phyloP scores from a whole-genome alignment of 2,888 invertebrate genomes.

The Abscondita cerata region DNA sequence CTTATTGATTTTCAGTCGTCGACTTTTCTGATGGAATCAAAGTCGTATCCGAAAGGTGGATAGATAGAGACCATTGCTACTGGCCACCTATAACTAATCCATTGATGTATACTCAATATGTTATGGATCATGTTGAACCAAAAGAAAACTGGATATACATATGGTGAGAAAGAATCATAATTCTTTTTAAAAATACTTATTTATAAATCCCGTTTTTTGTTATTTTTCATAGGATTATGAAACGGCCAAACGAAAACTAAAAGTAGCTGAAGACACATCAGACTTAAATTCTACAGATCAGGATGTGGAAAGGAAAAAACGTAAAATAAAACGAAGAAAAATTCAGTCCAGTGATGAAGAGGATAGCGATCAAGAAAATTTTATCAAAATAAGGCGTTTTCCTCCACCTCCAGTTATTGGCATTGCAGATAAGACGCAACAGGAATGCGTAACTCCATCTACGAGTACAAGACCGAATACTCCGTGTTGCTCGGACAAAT shows the following conservation, averaged over 20 bases:
- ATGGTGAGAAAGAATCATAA: not conserved
- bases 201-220: not conserved
- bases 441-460: not conserved
- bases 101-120: not conserved
- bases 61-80: slow-evolving; percentile 2
- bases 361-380: slow-evolving; percentile 1
- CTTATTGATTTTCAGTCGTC: not conserved
- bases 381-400: slow-evolving; percentile 1
- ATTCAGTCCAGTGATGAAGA: not conserved
- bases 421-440: too few relatives aligned
- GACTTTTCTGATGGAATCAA: not conserved
- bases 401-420: not conserved
- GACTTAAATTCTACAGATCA: not conserved
- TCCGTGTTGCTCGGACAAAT: not conserved
- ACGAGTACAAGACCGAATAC: slow-evolving; percentile 5
- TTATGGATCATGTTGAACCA: not conserved
- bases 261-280: not conserved
- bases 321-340: slow-evolving; percentile 7
- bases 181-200: not conserved
- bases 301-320: not conserved
- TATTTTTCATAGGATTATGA: not conserved
- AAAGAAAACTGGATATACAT: slow-evolving; percentile 4
- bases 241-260: not conserved
- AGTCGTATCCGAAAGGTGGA: not conserved
- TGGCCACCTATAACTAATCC: slow-evolving; percentile 6